phyloP scores from a whole-genome alignment of 2,888 invertebrate genomes.

The Sympetrum striolatum region DNA sequence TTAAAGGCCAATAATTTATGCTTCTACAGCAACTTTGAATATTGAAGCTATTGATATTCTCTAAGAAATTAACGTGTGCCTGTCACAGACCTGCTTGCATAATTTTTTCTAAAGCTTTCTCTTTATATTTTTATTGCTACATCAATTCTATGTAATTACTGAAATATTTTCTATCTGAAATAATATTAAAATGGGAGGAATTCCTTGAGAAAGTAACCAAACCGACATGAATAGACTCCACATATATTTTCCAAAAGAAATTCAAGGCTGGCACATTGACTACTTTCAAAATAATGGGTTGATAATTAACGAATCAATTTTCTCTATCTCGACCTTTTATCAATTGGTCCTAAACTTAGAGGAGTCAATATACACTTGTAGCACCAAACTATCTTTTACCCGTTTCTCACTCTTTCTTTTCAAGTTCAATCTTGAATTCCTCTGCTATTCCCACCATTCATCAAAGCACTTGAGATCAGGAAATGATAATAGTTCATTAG shows the following conservation, averaged over 20 bases:
- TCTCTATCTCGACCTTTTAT: slow-evolving; percentile 38
- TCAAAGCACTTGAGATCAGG: slow-evolving; percentile 44
- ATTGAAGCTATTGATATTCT: not conserved
- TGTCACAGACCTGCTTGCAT: slow-evolving; percentile 21
- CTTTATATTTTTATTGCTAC: slow-evolving; percentile 15
- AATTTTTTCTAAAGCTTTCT: slow-evolving; percentile 33
- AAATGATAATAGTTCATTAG: slow-evolving; percentile 33
- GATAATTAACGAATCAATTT: slow-evolving; percentile 16
- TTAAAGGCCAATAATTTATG: not conserved
- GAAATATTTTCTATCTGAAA: slow-evolving; percentile 13
- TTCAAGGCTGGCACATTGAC: not conserved
- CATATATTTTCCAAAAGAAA: slow-evolving; percentile 10
- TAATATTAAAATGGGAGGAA: slow-evolving; percentile 1
- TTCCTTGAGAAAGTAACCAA: not conserved
- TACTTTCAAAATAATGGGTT: slow-evolving; percentile 1
- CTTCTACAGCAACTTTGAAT: not conserved
- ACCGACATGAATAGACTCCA: not conserved
- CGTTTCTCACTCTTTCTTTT: slow-evolving; percentile 31
- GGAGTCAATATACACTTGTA: slow-evolving; percentile 43
- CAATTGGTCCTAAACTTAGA: slow-evolving; percentile 41
- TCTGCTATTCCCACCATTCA: slow-evolving; percentile 20
- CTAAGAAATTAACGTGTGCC: slow-evolving; percentile 13
- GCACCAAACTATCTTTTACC: slow-evolving; percentile 42
- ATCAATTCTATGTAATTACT: not conserved
- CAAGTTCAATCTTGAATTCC: slow-evolving; percentile 1